Evolutionary conservation across 2,113 vertebrate genomes (phyloP), one percentile per base, ranked within the genome.

Genomic region (Apeltes quadracus): DNA sequence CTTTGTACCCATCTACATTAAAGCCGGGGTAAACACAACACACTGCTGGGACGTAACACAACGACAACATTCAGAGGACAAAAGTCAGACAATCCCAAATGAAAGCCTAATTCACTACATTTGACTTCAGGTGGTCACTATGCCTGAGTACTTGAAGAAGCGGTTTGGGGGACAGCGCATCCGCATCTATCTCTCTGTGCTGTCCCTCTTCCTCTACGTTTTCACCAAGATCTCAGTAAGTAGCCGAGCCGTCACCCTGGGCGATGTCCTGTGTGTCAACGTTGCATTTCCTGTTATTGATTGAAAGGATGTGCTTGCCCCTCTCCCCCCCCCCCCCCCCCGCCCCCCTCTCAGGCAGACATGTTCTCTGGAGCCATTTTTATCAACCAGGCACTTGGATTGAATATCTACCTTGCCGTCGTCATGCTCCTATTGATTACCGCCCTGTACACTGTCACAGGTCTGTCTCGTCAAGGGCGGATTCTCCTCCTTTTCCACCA

Each of bases 211-310:
- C 56, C 91, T 99, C 5, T 98, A 99, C 54, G 83, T 98, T 59
- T 97, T 98, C 86, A 99, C 96, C 61, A 99, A 99, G 93, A 98
- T 99, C 90, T 99, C 98, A n/a, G 98, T 99, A 88, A 95, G 97
- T 92, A 20, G 2, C 11, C 41, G 11, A 32, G 23, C 15, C 38
- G 12, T 10, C 27, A 14, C 16, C 3, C 23, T 61, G 15, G 48
- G 13, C 14, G 4, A 43, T 43, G 2, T 3, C 5, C 15, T 51
- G 1, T 39, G 3, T 36, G 63, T 44, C 20, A 68, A 5, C 55
- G 10, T 3, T 54, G 14, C 10, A 13, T 13, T 16, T 1, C 7
- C 18, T 4, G 2, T 3, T 51, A 11, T 50, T 14, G 3, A 63
- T 32, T 61, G 2, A 61, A 50, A 34, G 56, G 1, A 58, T 44